A percentile compares a stretch with the other conserved stretches of the same genome.
Conservation (phyloP, 1,140 invertebrate genomes). For the Drosophila pseudoananassae region DNA sequence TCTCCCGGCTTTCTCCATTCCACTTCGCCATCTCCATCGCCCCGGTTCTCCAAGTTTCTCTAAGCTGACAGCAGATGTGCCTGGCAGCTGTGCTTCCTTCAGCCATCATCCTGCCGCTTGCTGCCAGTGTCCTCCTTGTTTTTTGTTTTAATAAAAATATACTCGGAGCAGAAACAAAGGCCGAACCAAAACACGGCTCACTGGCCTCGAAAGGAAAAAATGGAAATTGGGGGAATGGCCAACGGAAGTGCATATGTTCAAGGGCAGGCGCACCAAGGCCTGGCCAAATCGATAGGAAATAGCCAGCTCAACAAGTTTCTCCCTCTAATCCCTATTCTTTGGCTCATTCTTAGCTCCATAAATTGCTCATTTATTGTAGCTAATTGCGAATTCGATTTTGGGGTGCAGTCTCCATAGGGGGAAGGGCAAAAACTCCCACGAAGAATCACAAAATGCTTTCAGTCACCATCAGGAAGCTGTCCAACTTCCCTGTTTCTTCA, state of each 20-base stretch:
- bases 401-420: conserved; percentile 12
- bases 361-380: conserved; percentile 84
- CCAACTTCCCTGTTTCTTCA: conserved; percentile 29
- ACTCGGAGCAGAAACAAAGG: conserved; percentile 60
- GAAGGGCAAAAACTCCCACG: conserved; percentile 60
- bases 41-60: conserved; percentile 16
- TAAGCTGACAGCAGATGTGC: conserved; percentile 82
- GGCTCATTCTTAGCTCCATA: conserved; percentile 35
- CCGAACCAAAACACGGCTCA: conserved; percentile 31
- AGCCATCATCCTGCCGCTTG: conserved; percentile 24
- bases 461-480: conserved; percentile 64
- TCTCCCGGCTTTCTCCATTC: conserved; percentile 10
- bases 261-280: conserved; percentile 62
- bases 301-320: conserved; percentile 28
- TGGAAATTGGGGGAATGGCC: conserved; percentile 24
- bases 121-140: conserved; percentile 16
- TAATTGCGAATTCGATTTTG: conserved; percentile 74
- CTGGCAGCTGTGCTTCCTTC: conserved; percentile 65
- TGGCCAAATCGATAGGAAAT: conserved; percentile 55
- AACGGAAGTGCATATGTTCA: conserved; percentile 75
- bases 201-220: conserved; percentile 39
- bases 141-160: conserved; percentile 80
- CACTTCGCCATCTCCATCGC: background rate
- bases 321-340: conserved; percentile 29
- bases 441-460: conserved; percentile 81